Base-by-base conservation (phyloP, 2,797 vertebrate species). In the Gastrophryne carolinensis region DNA sequence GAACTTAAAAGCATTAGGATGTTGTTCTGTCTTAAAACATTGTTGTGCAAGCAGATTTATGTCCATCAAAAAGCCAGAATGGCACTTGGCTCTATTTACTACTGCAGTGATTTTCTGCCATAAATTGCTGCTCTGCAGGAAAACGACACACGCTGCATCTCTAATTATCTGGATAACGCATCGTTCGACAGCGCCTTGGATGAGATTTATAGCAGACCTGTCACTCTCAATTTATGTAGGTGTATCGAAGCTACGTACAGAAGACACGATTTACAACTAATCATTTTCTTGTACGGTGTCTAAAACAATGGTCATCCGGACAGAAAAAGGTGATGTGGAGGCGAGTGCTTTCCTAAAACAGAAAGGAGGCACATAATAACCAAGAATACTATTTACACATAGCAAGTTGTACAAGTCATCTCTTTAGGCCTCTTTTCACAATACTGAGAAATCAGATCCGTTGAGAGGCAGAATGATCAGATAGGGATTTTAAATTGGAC, bases 1-100 rank as follows among this genome's bases (percentile, higher is more conserved):
- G 87, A 87, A 87, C n/a, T 70, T 79, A 81, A 83, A 84, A 82
- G 79, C 83, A 79, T n/a, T 19, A 70, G 44, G 21, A 52, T 19
- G 56, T 47, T 57, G 19, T 27, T 53, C 47, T 53, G 35, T 30
- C 64, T 57, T 67, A 23, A 52, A 44, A 13, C 27, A 19, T 32
- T 49, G 56, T 34, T 72, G 56, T 60, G 67, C 49, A 47, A 64
- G 41, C 50, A 70, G 24, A 68, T 39, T 44, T 69, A 32, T 37
- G 68, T 30, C 10, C 44, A 15, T 35, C 23, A 63, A 24, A 54
- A 54, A 39, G 47, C 57, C 24, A 54, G 10, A 11, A 44, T 37
- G 37, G 37, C 1, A 12, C 58, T 35, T 35, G 49, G 47, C 11
- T 19, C 9, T 4, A 5, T 15, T 27, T 27, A 27, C 7, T 9